Conservation (phyloP, 2,888 invertebrate species). For the Campaea margaritaria region DNA sequence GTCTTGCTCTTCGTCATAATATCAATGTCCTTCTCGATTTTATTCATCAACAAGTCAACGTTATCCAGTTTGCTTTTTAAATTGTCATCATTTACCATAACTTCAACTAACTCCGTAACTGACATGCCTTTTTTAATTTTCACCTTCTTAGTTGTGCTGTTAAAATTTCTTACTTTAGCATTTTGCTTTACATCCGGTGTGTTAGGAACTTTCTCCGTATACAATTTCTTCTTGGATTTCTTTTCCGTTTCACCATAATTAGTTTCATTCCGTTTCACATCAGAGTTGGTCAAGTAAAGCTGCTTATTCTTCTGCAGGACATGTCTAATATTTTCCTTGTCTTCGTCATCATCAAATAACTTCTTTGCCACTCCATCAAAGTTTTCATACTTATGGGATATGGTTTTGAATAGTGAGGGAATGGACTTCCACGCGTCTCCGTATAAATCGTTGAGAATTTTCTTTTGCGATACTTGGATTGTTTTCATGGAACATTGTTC, state of each 20-base stretch:
- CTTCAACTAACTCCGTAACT: slow-evolving; percentile 70
- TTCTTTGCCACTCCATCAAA: slow-evolving; percentile 65
- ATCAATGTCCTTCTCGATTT: slow-evolving; percentile 49
- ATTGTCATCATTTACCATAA: slow-evolving; percentile 53
- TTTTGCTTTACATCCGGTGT: slow-evolving; percentile 65
- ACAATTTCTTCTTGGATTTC: slow-evolving; percentile 71
- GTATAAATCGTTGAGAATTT: slow-evolving; percentile 80
- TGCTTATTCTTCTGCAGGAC: slow-evolving; percentile 62
- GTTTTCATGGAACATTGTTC: slow-evolving; percentile 74
- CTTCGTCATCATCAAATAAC: slow-evolving; percentile 70
- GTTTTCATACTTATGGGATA: slow-evolving; percentile 58
- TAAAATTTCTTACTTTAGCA: slow-evolving; percentile 53
- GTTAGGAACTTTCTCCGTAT: slow-evolving; percentile 63
- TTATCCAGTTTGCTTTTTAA: slow-evolving; percentile 30
- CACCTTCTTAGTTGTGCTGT: slow-evolving; percentile 65
- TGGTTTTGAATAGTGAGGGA: slow-evolving; percentile 71
- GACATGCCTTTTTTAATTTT: slow-evolving; percentile 63
- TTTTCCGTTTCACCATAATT: slow-evolving; percentile 57
- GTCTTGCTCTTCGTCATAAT: slow-evolving; percentile 1
- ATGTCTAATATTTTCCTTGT: slow-evolving; percentile 70
- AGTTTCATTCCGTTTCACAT: slow-evolving; percentile 58
- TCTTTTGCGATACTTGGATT: slow-evolving; percentile 73
- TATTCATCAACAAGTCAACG: slow-evolving; percentile 54
- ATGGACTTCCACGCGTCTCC: slow-evolving; percentile 84
- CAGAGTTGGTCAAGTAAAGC: slow-evolving; percentile 50